These are phyloP conservation scores for Miichthys miiuy DNA, from an alignment of 2,797 vertebrate genomes.

Conservation along the genomic window DNA sequence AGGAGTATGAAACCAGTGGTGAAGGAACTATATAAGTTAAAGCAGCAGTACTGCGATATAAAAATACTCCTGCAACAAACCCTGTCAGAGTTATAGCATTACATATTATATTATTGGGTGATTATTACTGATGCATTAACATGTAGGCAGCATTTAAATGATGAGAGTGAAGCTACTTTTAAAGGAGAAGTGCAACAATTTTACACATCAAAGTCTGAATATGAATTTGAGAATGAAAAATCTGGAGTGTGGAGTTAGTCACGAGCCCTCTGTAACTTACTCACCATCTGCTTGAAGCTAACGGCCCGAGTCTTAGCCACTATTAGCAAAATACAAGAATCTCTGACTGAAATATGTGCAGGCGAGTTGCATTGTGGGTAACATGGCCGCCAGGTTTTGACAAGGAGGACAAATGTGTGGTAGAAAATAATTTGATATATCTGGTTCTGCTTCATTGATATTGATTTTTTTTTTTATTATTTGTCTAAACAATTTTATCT, in stretches of 20 bases:
- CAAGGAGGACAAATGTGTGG: no score
- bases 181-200: background rate
- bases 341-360: background rate
- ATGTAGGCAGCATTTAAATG: background rate
- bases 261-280: background rate
- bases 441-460: background rate
- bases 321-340: background rate
- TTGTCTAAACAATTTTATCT: no score
- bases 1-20: background rate
- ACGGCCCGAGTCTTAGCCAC: no score
- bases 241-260: background rate
- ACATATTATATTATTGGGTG: background rate
- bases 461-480: background rate
- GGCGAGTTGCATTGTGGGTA: background rate
- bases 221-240: background rate
- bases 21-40: background rate
- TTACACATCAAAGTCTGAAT: background rate
- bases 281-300: background rate
- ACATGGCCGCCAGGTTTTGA: background rate
- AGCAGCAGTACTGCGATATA: background rate
- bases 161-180: background rate
- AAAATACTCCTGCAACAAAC: background rate
- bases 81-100: background rate
- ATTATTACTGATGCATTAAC: background rate
- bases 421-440: background rate